Conservation (phyloP, 2,888 invertebrate species). For the Aelia acuminata region DNA sequence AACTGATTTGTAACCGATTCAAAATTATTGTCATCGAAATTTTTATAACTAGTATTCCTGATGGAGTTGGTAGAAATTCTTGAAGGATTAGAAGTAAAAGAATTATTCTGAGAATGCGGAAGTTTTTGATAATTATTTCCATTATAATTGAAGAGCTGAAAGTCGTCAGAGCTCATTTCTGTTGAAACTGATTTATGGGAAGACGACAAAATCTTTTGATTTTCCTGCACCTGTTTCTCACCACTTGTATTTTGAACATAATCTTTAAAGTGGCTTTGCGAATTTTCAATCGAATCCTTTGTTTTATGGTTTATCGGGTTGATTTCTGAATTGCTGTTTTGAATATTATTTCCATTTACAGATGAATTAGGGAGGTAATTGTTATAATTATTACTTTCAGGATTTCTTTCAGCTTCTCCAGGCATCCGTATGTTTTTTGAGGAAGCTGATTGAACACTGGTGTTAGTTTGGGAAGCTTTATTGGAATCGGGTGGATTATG, state of each 20-base stretch:
- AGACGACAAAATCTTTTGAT: slow-evolving; percentile 6
- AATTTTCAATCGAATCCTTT: slow-evolving; percentile 38
- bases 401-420: slow-evolving; percentile 14
- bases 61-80: neutral
- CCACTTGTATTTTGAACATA: neutral
- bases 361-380: neutral
- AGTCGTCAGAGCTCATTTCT: slow-evolving; percentile 27
- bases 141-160: slow-evolving; percentile 14
- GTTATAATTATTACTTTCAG: neutral
- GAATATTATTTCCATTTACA: slow-evolving; percentile 32
- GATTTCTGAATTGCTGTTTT: neutral
- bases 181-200: slow-evolving; percentile 42
- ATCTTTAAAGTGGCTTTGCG: neutral
- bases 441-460: neutral
- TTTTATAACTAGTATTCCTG: neutral
- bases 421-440: neutral
- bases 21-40: neutral
- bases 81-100: slow-evolving; percentile 24
- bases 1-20: slow-evolving; percentile 29
- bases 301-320: neutral
- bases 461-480: neutral
- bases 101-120: slow-evolving; percentile 6
- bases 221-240: neutral
- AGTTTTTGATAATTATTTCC: slow-evolving; percentile 32
- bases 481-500: slow-evolving; percentile 2